phyloP scores from a whole-genome alignment of 2,113 vertebrate species.

The Equus quagga region DNA sequence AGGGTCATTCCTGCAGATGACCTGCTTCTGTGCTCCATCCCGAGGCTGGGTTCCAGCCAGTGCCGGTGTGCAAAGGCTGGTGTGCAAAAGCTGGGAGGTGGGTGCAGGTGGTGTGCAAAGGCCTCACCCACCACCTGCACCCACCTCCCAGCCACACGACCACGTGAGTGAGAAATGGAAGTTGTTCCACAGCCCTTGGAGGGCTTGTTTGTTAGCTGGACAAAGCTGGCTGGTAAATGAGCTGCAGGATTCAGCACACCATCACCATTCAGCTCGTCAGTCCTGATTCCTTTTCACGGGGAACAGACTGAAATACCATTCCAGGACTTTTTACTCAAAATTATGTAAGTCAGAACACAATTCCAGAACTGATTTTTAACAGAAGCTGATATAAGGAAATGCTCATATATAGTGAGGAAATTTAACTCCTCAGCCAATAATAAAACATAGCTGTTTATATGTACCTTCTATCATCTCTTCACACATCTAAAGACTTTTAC shows the following conservation, averaged over 20 bases:
- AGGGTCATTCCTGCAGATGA: neutral
- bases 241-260: rapidly evolving
- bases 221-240: rapidly evolving
- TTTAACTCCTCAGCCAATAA: rapidly evolving
- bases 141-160: rapidly evolving
- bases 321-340: neutral
- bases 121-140: neutral
- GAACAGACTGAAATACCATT: too few species aligned
- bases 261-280: rapidly evolving
- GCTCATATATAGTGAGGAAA: neutral
- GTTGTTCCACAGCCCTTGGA: neutral
- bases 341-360: neutral
- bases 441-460: rapidly evolving
- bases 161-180: rapidly evolving
- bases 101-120: neutral
- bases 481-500: rapidly evolving
- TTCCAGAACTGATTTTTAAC: neutral
- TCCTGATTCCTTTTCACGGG: too few species aligned
- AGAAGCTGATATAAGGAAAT: neutral
- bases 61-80: neutral
- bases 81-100: too few species aligned
- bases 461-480: rapidly evolving
- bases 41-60: neutral
- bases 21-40: neutral
- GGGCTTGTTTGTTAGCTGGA: too few species aligned